Evolutionary conservation across 2,113 vertebrate species (phyloP).

Genomic region (Toxotes jaculatrix): DNA sequence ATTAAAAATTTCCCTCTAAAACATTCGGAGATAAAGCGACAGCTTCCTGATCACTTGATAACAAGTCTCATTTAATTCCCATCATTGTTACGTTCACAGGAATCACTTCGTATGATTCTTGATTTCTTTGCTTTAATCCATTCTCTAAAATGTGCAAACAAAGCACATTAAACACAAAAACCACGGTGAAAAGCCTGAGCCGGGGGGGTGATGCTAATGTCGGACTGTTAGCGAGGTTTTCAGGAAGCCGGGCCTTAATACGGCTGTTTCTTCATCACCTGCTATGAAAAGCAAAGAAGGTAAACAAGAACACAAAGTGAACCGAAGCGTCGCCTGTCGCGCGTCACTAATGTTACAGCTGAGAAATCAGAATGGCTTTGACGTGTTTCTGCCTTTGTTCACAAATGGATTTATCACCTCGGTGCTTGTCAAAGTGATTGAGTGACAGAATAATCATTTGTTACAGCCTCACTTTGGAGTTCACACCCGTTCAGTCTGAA

Average conservation of each 20-base stretch:
- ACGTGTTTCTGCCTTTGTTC: not conserved
- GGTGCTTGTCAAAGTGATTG: conserved; percentile 15
- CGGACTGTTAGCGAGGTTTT: not conserved
- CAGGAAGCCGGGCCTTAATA: too few relatives aligned
- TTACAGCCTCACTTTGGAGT: not conserved
- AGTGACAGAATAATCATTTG: conserved; percentile 19
- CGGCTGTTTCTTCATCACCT: not conserved
- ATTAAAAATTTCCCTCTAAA: not conserved
- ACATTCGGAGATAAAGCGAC: not conserved
- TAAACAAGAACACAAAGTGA: not conserved
- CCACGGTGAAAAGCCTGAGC: too few relatives aligned
- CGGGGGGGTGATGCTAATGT: not conserved
- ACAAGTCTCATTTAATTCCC: not conserved
- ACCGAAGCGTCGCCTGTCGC: not conserved
- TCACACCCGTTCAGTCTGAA: not conserved
- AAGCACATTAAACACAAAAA: not conserved
- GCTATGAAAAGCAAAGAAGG: not conserved
- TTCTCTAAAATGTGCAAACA: not conserved
- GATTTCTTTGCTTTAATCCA: not conserved
- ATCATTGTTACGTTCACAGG: not conserved
- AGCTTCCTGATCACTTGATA: not conserved
- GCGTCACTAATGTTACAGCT: not conserved
- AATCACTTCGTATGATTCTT: not conserved
- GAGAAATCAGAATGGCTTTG: not conserved
- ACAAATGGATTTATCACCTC: conserved; percentile 10